Evolutionary conservation across 2,113 vertebrate species (phyloP).

Genomic region (Zeus faber): DNA sequence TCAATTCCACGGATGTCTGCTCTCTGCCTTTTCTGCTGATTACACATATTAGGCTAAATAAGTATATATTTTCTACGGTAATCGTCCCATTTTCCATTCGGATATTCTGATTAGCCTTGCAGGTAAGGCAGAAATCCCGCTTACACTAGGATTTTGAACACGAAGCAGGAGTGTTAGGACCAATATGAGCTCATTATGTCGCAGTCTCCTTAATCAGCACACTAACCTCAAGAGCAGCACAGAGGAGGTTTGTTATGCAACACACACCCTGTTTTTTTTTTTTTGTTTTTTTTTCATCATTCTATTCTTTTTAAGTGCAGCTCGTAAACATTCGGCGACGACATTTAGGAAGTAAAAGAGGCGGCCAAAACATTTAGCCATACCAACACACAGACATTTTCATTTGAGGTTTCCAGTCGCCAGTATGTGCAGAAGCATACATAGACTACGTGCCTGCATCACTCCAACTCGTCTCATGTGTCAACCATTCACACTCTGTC

Average conservation of each 20-base stretch:
- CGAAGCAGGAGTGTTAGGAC: slow-evolving; percentile 32
- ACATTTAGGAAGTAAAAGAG: too few species aligned
- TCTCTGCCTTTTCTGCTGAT: slow-evolving; percentile 34
- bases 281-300: too few species aligned
- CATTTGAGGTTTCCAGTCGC: too few species aligned
- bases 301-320: too few species aligned
- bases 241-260: slow-evolving; percentile 24
- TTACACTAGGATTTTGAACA: slow-evolving; percentile 38
- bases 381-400: too few species aligned
- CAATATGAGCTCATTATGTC: slow-evolving; percentile 39
- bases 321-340: too few species aligned
- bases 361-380: too few species aligned
- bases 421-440: too few species aligned
- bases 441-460: too few species aligned
- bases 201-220: slow-evolving; percentile 19
- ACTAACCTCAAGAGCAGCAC: slow-evolving; percentile 29
- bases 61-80: slow-evolving; percentile 15
- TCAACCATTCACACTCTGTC: too few species aligned
- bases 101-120: slow-evolving; percentile 35
- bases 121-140: slow-evolving; percentile 3
- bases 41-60: slow-evolving; percentile 16
- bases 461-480: too few species aligned
- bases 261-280: too few species aligned
- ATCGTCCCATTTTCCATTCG: slow-evolving; percentile 15
- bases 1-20: slow-evolving; percentile 24